A percentile compares a stretch with the other conserved stretches of the same genome.
These are phyloP conservation scores for Sandelia bainsii DNA, from an alignment of 2,797 vertebrate species.

Conservation along the genomic window DNA sequence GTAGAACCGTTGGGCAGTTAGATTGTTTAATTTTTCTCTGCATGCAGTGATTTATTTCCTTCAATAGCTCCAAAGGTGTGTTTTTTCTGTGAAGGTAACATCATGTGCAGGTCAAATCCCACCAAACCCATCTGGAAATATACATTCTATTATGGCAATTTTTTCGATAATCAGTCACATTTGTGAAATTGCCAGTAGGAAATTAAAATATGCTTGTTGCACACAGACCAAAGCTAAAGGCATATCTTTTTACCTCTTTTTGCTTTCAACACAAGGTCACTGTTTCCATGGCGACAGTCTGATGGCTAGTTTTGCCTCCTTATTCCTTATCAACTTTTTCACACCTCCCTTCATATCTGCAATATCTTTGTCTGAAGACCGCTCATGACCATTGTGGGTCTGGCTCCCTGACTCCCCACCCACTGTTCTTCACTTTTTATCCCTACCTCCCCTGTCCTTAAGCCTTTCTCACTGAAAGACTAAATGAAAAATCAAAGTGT, in stretches of 20 bases:
- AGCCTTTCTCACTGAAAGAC: slow-evolving; percentile 60
- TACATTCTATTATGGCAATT: slow-evolving; percentile 2
- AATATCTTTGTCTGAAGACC: slow-evolving; percentile 79
- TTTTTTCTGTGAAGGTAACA: slow-evolving; percentile 20
- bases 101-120: slow-evolving; percentile 23
- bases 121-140: slow-evolving; percentile 31
- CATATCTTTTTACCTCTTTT: slow-evolving; percentile 74
- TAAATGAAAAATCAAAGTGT: slow-evolving; percentile 65
- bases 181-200: slow-evolving; percentile 46
- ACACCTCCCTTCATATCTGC: slow-evolving; percentile 73
- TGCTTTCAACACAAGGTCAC: slow-evolving; percentile 80
- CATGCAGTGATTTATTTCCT: slow-evolving; percentile 28
- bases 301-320: slow-evolving; percentile 79
- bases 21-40: slow-evolving; percentile 15
- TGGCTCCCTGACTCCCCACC: slow-evolving; percentile 6
- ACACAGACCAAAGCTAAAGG: slow-evolving; percentile 66
- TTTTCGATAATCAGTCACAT: slow-evolving; percentile 40
- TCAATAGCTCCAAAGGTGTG: neutral
- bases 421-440: slow-evolving; percentile 55
- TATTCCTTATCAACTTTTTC: slow-evolving; percentile 74
- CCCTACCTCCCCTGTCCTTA: slow-evolving; percentile 45
- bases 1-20: slow-evolving; percentile 5
- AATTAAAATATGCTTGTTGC: slow-evolving; percentile 73
- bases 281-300: slow-evolving; percentile 82
- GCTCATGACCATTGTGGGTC: slow-evolving; percentile 60